Conservation (phyloP, 2,888 invertebrate species). For the Agrotis clavis region DNA sequence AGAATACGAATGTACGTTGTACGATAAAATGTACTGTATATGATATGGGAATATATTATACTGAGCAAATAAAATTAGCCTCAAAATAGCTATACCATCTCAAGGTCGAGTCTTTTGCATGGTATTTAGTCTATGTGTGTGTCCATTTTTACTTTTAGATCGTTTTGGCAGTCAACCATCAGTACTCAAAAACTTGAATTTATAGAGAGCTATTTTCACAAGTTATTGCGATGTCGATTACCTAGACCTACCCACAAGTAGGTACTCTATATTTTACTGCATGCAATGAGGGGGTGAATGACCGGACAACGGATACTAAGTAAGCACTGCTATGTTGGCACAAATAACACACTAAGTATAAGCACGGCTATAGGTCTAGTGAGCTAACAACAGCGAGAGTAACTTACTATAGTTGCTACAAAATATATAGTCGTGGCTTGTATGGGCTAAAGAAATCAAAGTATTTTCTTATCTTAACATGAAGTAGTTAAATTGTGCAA, state of each 20-base stretch:
- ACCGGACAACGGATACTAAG: conserved; percentile 22
- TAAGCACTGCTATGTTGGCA: neutral
- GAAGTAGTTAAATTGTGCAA: too few relatives aligned
- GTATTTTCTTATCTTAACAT: too few relatives aligned
- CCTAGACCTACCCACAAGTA: neutral
- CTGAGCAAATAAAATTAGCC: too few relatives aligned
- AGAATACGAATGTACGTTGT: neutral
- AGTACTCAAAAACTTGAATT: too few relatives aligned
- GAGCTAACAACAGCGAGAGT: neutral
- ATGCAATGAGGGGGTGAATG: conserved; percentile 24
- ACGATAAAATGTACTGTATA: too few relatives aligned
- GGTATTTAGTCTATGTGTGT: too few relatives aligned
- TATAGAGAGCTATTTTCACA: too few relatives aligned
- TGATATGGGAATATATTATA: too few relatives aligned
- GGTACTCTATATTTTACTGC: neutral
- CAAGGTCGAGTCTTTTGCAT: neutral
- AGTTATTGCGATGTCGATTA: neutral
- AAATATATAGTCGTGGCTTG: too few relatives aligned
- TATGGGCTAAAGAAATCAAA: neutral
- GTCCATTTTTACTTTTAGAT: neutral
- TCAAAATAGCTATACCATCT: neutral
- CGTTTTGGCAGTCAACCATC: neutral
- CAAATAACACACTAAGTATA: neutral
- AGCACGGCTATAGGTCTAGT: neutral
- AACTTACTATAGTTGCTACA: neutral